phyloP scores from a whole-genome alignment of 2,888 invertebrate genomes.

The Acanthosepion pharaonis region DNA sequence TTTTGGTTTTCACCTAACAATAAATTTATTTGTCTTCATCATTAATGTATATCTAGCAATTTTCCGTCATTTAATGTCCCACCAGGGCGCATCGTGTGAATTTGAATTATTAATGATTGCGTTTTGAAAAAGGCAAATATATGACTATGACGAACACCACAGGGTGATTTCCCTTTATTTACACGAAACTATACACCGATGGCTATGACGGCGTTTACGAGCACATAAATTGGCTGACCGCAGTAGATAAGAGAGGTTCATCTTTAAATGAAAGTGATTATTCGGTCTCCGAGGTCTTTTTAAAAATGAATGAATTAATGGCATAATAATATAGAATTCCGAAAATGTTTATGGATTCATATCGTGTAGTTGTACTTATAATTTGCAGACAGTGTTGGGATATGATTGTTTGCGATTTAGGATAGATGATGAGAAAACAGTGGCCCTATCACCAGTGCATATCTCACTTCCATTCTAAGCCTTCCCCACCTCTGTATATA shows the following conservation, averaged over 20 bases:
- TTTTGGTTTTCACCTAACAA: background rate
- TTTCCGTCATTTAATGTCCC: background rate
- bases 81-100: background rate
- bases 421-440: too few species aligned
- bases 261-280: background rate
- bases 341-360: background rate
- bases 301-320: background rate
- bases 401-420: background rate
- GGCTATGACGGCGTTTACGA: background rate
- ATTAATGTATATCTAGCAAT: slow-evolving; percentile 6
- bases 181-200: background rate
- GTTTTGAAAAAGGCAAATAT: background rate
- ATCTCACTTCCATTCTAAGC: background rate
- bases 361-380: background rate
- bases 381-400: background rate
- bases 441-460: background rate
- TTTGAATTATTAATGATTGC: background rate
- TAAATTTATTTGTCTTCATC: background rate
- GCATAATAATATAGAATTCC: background rate
- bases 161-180: background rate
- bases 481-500: too few species aligned
- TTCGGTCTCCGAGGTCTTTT: background rate
- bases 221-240: background rate
- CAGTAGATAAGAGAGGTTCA: background rate
- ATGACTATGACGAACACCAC: background rate